Conservation (phyloP, 2,797 vertebrate species). For the Buphagus erythrorhynchus region DNA sequence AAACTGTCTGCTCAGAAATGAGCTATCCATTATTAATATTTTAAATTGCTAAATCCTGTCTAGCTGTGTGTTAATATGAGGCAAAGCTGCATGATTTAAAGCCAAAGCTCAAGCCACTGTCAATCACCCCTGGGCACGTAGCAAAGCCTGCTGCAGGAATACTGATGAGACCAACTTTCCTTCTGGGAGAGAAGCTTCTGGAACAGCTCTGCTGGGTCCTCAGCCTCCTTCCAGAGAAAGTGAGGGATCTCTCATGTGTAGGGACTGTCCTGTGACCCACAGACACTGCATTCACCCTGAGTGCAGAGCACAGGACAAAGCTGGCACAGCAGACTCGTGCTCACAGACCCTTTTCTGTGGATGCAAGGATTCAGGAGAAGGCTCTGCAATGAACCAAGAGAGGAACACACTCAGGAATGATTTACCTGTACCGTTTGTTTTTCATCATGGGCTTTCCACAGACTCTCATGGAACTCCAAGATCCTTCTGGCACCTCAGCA, state of each 20-base stretch:
- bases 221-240: background rate
- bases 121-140: background rate
- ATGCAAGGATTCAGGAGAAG: background rate
- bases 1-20: background rate
- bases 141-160: background rate
- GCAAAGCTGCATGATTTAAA: conserved; percentile 24
- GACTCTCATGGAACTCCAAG: background rate
- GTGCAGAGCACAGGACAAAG: background rate
- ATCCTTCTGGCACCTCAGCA: background rate
- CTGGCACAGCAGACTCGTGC: background rate
- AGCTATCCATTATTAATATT: conserved; percentile 45
- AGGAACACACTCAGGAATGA: background rate
- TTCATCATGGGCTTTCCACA: background rate
- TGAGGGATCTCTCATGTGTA: background rate
- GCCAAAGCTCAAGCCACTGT: background rate
- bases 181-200: background rate
- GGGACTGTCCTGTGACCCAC: background rate
- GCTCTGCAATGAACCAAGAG: background rate
- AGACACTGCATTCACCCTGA: background rate
- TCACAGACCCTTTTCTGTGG: background rate
- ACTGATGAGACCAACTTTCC: background rate
- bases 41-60: conserved; percentile 34
- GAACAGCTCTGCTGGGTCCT: background rate
- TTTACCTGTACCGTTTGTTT: background rate
- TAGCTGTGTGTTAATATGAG: conserved; percentile 15